Conservation (phyloP, 2,113 vertebrate species). For the Erythrocercus mccallii region DNA sequence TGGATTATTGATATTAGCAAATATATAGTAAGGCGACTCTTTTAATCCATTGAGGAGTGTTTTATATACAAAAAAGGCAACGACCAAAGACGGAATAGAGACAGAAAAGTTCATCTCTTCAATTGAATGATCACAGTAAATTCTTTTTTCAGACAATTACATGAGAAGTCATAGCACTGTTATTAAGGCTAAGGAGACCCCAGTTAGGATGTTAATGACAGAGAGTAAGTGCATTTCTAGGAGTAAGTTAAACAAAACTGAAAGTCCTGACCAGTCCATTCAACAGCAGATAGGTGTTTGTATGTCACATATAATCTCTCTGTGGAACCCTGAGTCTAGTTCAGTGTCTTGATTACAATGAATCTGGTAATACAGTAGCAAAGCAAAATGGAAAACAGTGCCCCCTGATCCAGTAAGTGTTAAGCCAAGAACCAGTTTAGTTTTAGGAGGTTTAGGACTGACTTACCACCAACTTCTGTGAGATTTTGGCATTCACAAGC, state of each 20-base stretch:
- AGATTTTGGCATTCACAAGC: constrained; percentile 90
- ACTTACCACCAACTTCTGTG: constrained; percentile 94
- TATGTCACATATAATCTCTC: background rate
- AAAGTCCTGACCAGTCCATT: background rate
- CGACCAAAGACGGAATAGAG: background rate
- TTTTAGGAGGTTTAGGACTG: background rate
- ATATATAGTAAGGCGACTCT: background rate
- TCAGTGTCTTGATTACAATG: background rate
- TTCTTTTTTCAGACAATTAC: background rate
- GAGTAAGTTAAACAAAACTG: background rate
- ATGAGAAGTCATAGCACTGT: background rate
- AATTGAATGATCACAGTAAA: background rate
- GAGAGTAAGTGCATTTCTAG: background rate
- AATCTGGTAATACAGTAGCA: background rate
- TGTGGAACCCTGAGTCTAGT: background rate
- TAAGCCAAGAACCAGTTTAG: background rate
- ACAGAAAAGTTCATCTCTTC: background rate
- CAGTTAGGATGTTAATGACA: background rate
- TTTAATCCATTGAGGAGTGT: background rate
- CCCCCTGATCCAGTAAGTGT: background rate
- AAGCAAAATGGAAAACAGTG: background rate
- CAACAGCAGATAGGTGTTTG: background rate
- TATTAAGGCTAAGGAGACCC: background rate
- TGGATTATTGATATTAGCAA: background rate
- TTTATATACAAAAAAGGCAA: background rate